These are phyloP conservation scores for Telmatochromis brachygnathus DNA, from an alignment of 2,113 vertebrate genomes.

Conservation along the genomic window DNA sequence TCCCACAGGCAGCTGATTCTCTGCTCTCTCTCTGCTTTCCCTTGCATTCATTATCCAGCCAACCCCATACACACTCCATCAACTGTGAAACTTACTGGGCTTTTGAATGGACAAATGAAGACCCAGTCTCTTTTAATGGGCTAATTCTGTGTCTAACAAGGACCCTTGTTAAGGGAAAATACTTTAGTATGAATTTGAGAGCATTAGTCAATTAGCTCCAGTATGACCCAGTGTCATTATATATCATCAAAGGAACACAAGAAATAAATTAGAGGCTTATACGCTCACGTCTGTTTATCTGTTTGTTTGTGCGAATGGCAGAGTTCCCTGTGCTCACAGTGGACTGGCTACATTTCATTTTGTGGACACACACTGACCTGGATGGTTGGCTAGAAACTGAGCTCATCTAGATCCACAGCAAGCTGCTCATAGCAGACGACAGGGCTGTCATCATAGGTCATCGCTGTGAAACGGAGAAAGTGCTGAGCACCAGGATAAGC, in stretches of 20 bases:
- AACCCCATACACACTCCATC: constrained; percentile 27
- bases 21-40: constrained; percentile 9
- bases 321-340: constrained; percentile 5
- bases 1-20: constrained; percentile 56
- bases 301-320: background rate
- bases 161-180: constrained; percentile 23
- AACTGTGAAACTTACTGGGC: constrained; percentile 45
- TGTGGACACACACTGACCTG: constrained; percentile 37
- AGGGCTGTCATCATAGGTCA: constrained; percentile 35
- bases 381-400: constrained; percentile 38
- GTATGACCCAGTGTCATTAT: background rate
- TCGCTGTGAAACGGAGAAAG: background rate
- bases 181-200: constrained; percentile 10
- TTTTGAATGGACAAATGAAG: constrained; percentile 52
- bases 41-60: constrained; percentile 52
- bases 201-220: constrained; percentile 49
- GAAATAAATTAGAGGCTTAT: background rate
- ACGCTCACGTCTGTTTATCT: constrained; percentile 2
- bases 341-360: constrained; percentile 45
- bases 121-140: constrained; percentile 39
- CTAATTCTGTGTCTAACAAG: constrained; percentile 48
- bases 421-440: constrained; percentile 39
- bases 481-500: background rate
- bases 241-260: background rate
- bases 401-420: constrained; percentile 48